Evolutionary conservation across 2,888 invertebrate species (phyloP).

Genomic region (Tachina fera): DNA sequence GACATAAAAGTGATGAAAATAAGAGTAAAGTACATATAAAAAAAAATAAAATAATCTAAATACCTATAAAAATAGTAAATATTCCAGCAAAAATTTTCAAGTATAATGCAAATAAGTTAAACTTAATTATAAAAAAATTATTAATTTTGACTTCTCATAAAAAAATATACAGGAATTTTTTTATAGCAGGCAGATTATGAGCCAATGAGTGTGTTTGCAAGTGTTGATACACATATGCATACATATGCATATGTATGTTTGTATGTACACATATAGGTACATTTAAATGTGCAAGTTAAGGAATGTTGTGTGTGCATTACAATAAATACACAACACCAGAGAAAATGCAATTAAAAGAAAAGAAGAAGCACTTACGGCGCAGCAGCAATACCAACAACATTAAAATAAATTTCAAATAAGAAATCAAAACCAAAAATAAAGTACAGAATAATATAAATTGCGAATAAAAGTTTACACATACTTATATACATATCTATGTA

Average conservation of each 20-base stretch:
- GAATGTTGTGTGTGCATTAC: conserved; percentile 71
- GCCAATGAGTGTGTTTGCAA: conserved; percentile 30
- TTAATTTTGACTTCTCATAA: not conserved
- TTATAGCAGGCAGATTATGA: conserved; percentile 27
- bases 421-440: conserved; percentile 33
- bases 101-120: conserved; percentile 28
- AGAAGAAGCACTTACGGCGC: conserved; percentile 64
- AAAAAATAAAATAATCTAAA: conserved; percentile 21
- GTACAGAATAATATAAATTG: conserved; percentile 38
- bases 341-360: conserved; percentile 69
- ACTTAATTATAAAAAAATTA: conserved; percentile 2
- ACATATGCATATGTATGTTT: conserved; percentile 10
- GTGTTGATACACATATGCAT: conserved; percentile 12
- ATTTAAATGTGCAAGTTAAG: conserved; percentile 67
- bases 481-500: no score
- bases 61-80: conserved; percentile 17
- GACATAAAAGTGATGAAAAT: conserved; percentile 47
- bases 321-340: conserved; percentile 68
- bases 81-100: conserved; percentile 2
- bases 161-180: conserved; percentile 13
- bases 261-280: conserved; percentile 29
- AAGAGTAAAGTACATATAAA: conserved; percentile 24
- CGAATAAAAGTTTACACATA: conserved; percentile 28
- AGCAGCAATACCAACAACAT: conserved; percentile 67
- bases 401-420: conserved; percentile 11